Evolutionary conservation across 35 echinoderm and acorn worm species (phyloP).

Genomic region (Apostichopus japonicus): DNA sequence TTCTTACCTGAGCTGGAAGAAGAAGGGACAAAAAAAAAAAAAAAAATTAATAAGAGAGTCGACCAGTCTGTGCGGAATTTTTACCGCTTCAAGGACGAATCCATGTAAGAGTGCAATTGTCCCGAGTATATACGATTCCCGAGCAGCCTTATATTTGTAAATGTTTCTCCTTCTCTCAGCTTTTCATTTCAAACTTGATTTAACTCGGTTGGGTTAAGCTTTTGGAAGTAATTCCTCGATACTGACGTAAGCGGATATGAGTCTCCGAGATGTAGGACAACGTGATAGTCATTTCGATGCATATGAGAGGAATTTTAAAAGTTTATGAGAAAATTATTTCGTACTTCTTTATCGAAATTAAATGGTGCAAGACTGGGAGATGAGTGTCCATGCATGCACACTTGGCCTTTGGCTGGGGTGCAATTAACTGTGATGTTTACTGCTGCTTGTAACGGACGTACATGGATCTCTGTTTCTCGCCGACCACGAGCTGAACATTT

Average conservation of each 20-base stretch:
- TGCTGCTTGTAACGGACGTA: no score
- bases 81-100: neutral
- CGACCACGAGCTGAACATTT: no score
- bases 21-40: neutral
- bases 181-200: neutral
- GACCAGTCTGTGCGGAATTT: neutral
- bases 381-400: no score
- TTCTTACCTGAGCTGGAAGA: no score
- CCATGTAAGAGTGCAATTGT: neutral
- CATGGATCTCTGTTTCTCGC: no score
- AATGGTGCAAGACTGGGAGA: neutral
- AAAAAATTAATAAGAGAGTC: neutral
- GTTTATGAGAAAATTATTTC: neutral
- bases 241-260: neutral
- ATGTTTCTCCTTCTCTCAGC: neutral
- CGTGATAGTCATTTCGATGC: neutral
- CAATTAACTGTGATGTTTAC: no score
- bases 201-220: neutral
- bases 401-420: no score
- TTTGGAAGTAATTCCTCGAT: neutral
- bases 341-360: neutral
- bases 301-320: neutral
- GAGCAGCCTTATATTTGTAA: neutral
- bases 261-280: neutral
- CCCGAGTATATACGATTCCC: neutral